Evolutionary conservation across 1,140 invertebrate species (phyloP).

Genomic region (Pantala flavescens): DNA sequence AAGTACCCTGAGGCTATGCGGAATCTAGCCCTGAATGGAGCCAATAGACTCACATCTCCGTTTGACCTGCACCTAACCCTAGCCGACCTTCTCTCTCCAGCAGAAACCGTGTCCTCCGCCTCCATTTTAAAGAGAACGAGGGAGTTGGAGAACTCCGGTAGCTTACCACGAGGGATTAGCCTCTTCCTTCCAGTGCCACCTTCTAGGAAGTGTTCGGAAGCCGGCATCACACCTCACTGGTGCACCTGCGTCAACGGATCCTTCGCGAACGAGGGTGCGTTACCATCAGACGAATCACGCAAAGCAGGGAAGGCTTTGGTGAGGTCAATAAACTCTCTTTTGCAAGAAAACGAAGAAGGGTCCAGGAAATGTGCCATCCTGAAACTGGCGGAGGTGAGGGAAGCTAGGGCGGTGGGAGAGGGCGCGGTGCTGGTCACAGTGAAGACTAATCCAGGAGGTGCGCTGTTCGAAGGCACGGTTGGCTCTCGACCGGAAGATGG

Average conservation of each 20-base stretch:
- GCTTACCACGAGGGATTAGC: conserved; percentile 50
- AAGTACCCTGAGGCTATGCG: conserved; percentile 49
- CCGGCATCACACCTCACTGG: conserved; percentile 68
- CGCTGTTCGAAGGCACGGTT: conserved; percentile 65
- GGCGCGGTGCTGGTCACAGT: conserved; percentile 37
- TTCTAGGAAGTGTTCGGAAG: conserved; percentile 61
- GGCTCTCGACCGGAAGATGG: background rate
- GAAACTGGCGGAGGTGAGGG: background rate
- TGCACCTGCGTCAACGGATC: conserved; percentile 52
- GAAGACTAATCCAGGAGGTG: conserved; percentile 53
- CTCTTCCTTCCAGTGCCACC: conserved; percentile 58
- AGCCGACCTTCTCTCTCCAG: conserved; percentile 45
- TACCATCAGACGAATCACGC: background rate
- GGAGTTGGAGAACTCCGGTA: background rate
- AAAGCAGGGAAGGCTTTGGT: background rate
- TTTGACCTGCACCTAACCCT: conserved; percentile 72
- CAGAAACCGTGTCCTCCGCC: conserved; percentile 27
- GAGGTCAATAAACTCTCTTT: background rate
- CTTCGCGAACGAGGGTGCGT: background rate
- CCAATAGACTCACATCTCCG: conserved; percentile 64
- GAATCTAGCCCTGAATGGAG: conserved; percentile 59
- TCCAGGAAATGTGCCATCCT: background rate
- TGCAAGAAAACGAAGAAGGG: background rate
- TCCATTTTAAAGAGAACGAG: conserved; percentile 22
- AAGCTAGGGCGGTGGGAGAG: background rate